These are phyloP conservation scores for Lepidurus couesii DNA, from an alignment of 1,140 invertebrate species.

Conservation along the genomic window DNA sequence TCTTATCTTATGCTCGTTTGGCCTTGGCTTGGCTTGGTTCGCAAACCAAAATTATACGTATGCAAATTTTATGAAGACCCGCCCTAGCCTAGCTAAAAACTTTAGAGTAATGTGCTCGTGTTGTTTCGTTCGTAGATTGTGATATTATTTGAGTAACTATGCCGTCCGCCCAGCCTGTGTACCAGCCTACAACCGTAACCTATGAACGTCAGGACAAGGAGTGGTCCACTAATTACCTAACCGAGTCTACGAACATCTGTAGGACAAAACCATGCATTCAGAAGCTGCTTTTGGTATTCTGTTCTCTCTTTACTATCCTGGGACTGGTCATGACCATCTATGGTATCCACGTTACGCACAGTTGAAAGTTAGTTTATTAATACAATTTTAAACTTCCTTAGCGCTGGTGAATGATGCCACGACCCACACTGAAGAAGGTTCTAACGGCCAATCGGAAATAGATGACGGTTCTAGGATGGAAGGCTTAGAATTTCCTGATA, in stretches of 20 bases:
- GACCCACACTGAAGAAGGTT: slow-evolving; percentile 27
- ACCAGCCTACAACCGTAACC: slow-evolving; percentile 63
- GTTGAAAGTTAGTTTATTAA: background rate
- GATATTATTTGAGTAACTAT: slow-evolving; percentile 42
- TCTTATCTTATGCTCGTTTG: too few species aligned
- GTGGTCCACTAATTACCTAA: slow-evolving; percentile 33
- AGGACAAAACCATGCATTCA: slow-evolving; percentile 31
- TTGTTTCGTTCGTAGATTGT: background rate
- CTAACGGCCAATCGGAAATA: background rate
- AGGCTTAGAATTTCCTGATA: background rate
- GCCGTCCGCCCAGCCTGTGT: slow-evolving; percentile 58
- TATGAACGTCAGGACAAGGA: slow-evolving; percentile 52
- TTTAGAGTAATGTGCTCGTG: background rate
- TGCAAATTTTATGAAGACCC: background rate
- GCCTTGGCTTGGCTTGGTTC: too few species aligned
- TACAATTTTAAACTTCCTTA: background rate
- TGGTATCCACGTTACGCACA: background rate
- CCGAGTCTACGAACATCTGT: slow-evolving; percentile 27
- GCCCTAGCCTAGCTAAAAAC: background rate
- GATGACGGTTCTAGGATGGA: slow-evolving; percentile 22
- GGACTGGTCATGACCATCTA: slow-evolving; percentile 31
- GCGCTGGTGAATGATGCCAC: slow-evolving; percentile 32
- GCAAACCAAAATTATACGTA: background rate
- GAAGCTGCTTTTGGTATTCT: slow-evolving; percentile 20
- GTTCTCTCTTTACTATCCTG: slow-evolving; percentile 22